Evolutionary conservation across 1,140 invertebrate genomes (phyloP).

Genomic region (Camponotus pennsylvanicus): DNA sequence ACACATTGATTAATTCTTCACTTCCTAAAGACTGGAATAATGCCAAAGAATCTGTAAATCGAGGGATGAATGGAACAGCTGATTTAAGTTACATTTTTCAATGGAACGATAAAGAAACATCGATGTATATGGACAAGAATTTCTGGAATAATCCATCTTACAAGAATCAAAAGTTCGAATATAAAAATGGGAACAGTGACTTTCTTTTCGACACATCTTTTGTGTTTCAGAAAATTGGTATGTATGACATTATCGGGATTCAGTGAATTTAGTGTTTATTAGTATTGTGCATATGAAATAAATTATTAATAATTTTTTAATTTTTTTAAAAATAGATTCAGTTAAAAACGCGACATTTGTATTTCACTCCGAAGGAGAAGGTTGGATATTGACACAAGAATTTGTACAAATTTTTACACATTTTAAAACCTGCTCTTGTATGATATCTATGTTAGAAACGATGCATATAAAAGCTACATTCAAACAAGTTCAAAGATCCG

Average conservation of each 20-base stretch:
- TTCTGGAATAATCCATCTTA: no score
- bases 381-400: conserved; percentile 74
- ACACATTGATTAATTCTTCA: background rate
- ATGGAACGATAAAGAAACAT: background rate
- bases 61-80: background rate
- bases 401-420: conserved; percentile 73
- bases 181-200: background rate
- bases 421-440: conserved; percentile 10
- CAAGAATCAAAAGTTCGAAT: background rate
- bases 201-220: background rate
- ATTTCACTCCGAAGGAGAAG: conserved; percentile 69
- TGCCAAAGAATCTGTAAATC: background rate
- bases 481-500: conserved; percentile 62
- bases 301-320: conserved; percentile 16
- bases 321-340: conserved; percentile 35
- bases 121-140: background rate
- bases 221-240: conserved; percentile 52
- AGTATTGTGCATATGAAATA: background rate
- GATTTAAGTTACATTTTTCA: background rate
- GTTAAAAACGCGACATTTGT: conserved; percentile 58
- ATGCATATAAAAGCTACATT: conserved; percentile 41
- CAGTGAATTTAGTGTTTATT: background rate
- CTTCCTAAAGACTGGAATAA: background rate
- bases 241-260: background rate
- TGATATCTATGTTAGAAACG: conserved; percentile 52